Evolutionary conservation across 2,888 invertebrate species (phyloP).

Genomic region (Pyrrhia umbra): DNA sequence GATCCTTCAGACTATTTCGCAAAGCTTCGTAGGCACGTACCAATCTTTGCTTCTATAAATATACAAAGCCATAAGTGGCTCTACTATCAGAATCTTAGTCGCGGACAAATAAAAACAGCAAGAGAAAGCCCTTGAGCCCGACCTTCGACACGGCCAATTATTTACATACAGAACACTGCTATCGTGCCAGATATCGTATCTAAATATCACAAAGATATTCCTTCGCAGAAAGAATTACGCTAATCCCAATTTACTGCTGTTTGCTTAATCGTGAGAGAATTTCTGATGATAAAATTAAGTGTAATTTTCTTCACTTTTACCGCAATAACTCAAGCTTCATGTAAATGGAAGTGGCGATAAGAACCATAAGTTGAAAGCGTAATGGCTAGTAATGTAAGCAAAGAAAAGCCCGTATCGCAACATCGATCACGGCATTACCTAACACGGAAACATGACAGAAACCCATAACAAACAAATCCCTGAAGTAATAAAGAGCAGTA

Average conservation of each 20-base stretch:
- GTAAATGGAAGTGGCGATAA: conserved; percentile 65
- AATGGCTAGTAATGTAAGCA: conserved; percentile 72
- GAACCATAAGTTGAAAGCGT: conserved; percentile 71
- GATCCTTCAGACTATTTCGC: conserved; percentile 58
- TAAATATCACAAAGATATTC: conserved; percentile 29
- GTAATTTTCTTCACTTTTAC: conserved; percentile 24
- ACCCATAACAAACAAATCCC: conserved; percentile 61
- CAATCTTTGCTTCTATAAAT: conserved; percentile 39
- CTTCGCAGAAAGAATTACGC: conserved; percentile 36
- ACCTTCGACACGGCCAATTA: conserved; percentile 52
- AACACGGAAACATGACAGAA: conserved; percentile 63
- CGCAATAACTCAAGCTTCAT: conserved; percentile 40
- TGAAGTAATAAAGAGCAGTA: conserved; percentile 47
- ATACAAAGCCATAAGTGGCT: conserved; percentile 19
- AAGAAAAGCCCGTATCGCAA: conserved; percentile 71
- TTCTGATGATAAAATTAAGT: conserved; percentile 10
- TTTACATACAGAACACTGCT: conserved; percentile 40
- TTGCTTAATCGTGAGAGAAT: conserved; percentile 17
- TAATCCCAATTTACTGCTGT: conserved; percentile 42
- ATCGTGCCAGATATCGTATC: conserved; percentile 49
- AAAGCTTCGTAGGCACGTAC: conserved; percentile 64
- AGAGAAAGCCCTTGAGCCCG: conserved; percentile 31
- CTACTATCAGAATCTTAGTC: conserved; percentile 21
- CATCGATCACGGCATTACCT: conserved; percentile 74
- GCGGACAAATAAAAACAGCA: conserved; percentile 18